Conservation (phyloP, 2,888 invertebrate species). For the Trachelus iudaicus region DNA sequence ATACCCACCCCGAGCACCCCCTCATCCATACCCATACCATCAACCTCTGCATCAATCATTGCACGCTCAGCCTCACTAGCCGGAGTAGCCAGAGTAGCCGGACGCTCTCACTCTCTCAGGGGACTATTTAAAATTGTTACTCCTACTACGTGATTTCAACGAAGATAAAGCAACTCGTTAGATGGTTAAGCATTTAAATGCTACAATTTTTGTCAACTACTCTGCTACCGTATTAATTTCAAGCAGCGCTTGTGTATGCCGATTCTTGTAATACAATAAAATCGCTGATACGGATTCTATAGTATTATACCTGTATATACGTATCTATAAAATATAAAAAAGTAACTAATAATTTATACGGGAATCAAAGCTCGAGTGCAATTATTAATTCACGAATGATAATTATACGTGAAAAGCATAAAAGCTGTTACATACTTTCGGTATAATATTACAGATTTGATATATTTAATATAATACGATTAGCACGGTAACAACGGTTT, state of each 20-base stretch:
- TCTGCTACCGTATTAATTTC: not conserved
- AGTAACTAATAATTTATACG: no score
- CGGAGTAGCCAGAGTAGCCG: conserved; percentile 8
- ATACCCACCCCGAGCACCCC: conserved; percentile 30
- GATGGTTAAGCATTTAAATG: not conserved
- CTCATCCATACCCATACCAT: conserved; percentile 27
- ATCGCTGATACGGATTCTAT: no score
- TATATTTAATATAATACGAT: no score
- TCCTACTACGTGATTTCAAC: conserved; percentile 4
- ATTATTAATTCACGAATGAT: no score
- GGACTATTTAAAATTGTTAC: conserved; percentile 48
- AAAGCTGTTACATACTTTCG: no score
- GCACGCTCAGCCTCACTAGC: conserved; percentile 45
- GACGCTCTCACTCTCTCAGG: conserved; percentile 31
- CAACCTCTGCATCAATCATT: conserved; percentile 61
- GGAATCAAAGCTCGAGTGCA: no score
- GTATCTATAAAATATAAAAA: no score
- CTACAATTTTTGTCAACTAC: conserved; percentile 35
- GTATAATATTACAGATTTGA: no score
- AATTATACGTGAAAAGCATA: no score
- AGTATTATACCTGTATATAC: no score
- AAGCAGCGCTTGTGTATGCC: no score
- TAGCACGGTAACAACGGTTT: conserved; percentile 29
- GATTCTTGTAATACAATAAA: no score
- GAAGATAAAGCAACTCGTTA: not conserved